A percentile compares a stretch with the other conserved stretches of the same genome.
These are phyloP conservation scores for Mastigias papua DNA, from an alignment of 30 jellyfish, hydroid and myxozoan genomes.

Conservation along the genomic window DNA sequence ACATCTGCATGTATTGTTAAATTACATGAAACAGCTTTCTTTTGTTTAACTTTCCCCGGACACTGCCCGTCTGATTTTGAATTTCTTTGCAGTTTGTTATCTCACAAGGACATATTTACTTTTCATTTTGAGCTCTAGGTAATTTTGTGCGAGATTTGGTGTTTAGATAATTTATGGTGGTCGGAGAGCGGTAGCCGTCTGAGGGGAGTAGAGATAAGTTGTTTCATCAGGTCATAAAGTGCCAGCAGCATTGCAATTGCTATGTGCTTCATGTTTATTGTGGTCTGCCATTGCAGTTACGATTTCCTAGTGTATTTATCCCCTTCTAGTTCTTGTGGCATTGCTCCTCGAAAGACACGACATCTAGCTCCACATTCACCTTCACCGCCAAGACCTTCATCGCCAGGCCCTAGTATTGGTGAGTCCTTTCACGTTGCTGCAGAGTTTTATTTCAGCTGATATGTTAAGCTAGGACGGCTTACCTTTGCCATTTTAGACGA, in stretches of 20 bases:
- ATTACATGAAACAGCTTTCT: not conserved
- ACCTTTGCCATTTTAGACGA: too few species aligned
- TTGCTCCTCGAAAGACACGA: constrained; percentile 80
- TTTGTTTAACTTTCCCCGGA: not conserved
- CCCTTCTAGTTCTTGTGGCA: constrained; percentile 61
- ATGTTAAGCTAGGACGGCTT: too few species aligned
- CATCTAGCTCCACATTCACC: constrained; percentile 97
- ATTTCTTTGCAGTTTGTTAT: too few species aligned
- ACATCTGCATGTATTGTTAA: not conserved
- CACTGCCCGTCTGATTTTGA: too few species aligned
- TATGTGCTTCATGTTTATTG: not conserved
- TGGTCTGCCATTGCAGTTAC: not conserved
- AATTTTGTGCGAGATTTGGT: too few species aligned
- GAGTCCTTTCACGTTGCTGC: constrained; percentile 36
- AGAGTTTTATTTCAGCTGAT: not conserved
- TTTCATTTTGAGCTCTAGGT: too few species aligned
- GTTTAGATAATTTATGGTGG: too few species aligned
- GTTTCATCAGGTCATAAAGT: too few species aligned
- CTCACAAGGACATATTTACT: too few species aligned
- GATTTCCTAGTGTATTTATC: not conserved
- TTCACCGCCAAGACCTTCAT: constrained; percentile 94
- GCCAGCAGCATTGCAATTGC: not conserved
- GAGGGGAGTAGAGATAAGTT: too few species aligned
- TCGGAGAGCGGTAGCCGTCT: too few species aligned
- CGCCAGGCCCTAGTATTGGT: constrained; percentile 88